Evolutionary conservation across 37 sponge, comb jelly and placozoan species (phyloP), one percentile per base, ranked within the genome.

Genomic region (Halichondria panicea): DNA sequence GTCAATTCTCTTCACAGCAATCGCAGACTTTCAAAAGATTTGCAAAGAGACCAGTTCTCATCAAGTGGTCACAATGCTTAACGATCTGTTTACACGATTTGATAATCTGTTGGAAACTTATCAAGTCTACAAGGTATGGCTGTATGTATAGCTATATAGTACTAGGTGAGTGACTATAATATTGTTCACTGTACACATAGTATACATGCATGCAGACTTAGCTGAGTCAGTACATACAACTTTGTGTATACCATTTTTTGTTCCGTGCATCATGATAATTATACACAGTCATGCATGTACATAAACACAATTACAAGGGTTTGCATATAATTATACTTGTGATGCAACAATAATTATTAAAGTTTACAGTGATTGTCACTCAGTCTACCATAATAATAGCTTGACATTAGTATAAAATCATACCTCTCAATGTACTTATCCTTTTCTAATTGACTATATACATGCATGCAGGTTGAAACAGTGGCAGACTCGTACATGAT

Each of bases 401-500:
- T 50, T 18, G 18, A 18, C 15, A 18, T 18, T 50, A 50, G 53
- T 18, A 50, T 12, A 5, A 8, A 4, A 28, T 3, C 57, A 56
- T 4, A 56, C 27, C 58, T 8, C 27, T 56, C 58, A 56, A 24
- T 28, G 7, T n/a, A n/a, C n/a, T n/a, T n/a, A n/a, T n/a, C n/a
- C n/a, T n/a, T n/a, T n/a, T 12, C 6, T 27, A 21, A 24, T 15
- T 28, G 31, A 45, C 48, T 45, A n/a, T n/a, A n/a, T n/a, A n/a
- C n/a, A n/a, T 70, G 7, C 30, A 11, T 27, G 24, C 52, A 70
- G 70, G 70, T 70, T 25, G 70, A 70, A 24, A 70, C 70, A 7
- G 44, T 33, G 27, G 70, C 46, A 18, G 70, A 70, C 32, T 41
- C 70, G 25, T 70, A 70, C 48, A 70, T 70, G 70, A 43, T 70